Conservation (phyloP, 2,113 vertebrate genomes). For the Daboia siamensis region DNA sequence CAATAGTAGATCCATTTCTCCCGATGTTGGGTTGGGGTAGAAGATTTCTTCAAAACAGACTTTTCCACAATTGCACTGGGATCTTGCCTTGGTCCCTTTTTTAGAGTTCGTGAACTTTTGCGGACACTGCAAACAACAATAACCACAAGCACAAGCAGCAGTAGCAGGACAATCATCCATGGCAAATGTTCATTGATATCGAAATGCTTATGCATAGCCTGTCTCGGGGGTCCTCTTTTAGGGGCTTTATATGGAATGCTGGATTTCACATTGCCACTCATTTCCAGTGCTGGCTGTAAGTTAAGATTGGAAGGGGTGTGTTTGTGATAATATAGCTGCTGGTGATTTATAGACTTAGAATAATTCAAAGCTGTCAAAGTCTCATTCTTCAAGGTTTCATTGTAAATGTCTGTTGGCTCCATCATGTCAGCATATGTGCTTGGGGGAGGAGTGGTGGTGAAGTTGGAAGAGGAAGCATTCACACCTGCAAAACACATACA, state of each 20-base stretch:
- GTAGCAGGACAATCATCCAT: conserved; percentile 96
- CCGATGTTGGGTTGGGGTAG: conserved; percentile 72
- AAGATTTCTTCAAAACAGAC: conserved; percentile 85
- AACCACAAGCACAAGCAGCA: conserved; percentile 88
- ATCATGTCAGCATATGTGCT: conserved; percentile 40
- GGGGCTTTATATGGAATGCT: conserved; percentile 73
- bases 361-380: conserved; percentile 33
- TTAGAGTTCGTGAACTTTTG: conserved; percentile 88
- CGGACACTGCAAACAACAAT: conserved; percentile 93
- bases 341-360: conserved; percentile 53
- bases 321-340: conserved; percentile 65
- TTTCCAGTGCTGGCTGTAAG: conserved; percentile 68
- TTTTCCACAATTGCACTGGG: conserved; percentile 93
- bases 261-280: conserved; percentile 60
- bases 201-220: conserved; percentile 82
- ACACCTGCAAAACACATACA: conserved; percentile 56
- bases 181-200: conserved; percentile 97
- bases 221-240: conserved; percentile 79
- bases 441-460: conserved; percentile 62
- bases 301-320: conserved; percentile 60
- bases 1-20: conserved; percentile 97
- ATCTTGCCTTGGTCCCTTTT: conserved; percentile 93
- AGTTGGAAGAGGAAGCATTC: conserved; percentile 67
- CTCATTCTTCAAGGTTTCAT: conserved; percentile 52
- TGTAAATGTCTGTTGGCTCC: conserved; percentile 51